Evolutionary conservation across 2,797 vertebrate species (phyloP).

Genomic region (Rallus crepitans): DNA sequence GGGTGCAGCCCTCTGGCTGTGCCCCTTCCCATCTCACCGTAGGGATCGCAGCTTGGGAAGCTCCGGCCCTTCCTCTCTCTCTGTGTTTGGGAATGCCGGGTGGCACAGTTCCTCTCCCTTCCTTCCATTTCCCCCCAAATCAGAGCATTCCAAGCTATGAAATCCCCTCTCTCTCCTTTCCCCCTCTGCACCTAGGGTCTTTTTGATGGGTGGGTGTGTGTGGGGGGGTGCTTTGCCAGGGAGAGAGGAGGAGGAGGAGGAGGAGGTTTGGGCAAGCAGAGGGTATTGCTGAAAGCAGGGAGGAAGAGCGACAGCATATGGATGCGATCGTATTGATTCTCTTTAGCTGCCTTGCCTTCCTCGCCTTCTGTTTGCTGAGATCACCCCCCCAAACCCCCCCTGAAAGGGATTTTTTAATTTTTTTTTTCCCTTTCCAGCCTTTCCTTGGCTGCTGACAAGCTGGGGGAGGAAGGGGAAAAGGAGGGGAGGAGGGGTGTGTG

Average conservation of each 20-base stretch:
- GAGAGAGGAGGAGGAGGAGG: not conserved
- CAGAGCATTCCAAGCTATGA: not conserved
- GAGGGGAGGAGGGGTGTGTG: no score
- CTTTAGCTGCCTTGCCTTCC: not conserved
- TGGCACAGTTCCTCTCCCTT: not conserved
- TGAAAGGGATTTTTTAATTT: not conserved
- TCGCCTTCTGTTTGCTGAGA: not conserved
- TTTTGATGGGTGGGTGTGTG: not conserved
- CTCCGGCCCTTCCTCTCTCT: rapidly evolving
- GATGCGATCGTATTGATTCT: not conserved
- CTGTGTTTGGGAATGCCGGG: not conserved
- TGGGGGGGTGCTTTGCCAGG: not conserved
- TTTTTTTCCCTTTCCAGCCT: not conserved
- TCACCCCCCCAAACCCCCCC: not conserved
- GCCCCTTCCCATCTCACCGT: not conserved
- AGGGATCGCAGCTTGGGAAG: not conserved
- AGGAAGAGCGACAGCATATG: not conserved
- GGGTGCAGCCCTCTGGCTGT: not conserved
- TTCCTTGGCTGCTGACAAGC: not conserved
- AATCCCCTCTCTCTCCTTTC: not conserved
- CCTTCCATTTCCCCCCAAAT: not conserved
- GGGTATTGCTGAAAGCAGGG: not conserved
- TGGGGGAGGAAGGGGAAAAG: not conserved
- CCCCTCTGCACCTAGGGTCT: not conserved
- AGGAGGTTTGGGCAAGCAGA: not conserved